Evolutionary conservation across 2,888 invertebrate genomes (phyloP).

Genomic region (Noctuana brunneofusca): DNA sequence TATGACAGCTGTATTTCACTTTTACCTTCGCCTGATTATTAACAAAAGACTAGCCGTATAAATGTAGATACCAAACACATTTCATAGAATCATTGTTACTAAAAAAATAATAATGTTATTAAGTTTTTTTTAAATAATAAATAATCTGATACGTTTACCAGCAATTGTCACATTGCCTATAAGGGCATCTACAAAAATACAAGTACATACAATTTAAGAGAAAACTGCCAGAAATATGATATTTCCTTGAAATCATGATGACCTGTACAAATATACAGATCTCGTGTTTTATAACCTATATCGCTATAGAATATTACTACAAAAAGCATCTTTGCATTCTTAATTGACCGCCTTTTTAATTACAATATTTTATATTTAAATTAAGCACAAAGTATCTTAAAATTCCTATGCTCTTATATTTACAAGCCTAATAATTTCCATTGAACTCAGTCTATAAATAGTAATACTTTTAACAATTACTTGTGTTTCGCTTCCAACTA

Average conservation of each 20-base stretch:
- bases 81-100: no score
- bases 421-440: slow-evolving; percentile 60
- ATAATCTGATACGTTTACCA: no score
- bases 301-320: slow-evolving; percentile 3
- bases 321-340: slow-evolving; percentile 13
- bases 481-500: slow-evolving; percentile 43
- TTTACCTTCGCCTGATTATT: neutral
- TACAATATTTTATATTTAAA: slow-evolving; percentile 28
- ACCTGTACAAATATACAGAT: no score
- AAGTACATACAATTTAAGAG: no score
- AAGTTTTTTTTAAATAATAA: no score
- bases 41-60: no score
- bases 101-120: no score
- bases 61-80: no score
- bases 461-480: slow-evolving; percentile 42
- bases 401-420: slow-evolving; percentile 51
- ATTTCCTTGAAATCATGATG: no score
- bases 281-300: neutral
- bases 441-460: slow-evolving; percentile 71
- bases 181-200: no score
- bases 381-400: slow-evolving; percentile 40
- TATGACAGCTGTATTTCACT: neutral
- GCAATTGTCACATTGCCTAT: no score
- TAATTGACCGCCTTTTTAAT: slow-evolving; percentile 27
- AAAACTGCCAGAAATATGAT: no score